Conservation (phyloP, 2,888 invertebrate species). For the Mythimna ferrago region DNA sequence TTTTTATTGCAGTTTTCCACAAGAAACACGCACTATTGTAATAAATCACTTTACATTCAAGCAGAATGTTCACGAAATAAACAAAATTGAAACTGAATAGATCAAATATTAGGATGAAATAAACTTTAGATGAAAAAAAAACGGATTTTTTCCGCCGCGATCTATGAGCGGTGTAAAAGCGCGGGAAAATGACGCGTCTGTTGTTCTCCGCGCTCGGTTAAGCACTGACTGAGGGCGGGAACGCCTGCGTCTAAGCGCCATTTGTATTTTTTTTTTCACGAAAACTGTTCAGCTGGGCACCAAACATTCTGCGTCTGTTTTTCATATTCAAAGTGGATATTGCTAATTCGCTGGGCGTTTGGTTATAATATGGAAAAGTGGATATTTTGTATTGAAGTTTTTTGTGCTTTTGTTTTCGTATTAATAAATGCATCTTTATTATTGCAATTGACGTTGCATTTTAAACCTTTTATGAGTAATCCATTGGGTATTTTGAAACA, state of each 20-base stretch:
- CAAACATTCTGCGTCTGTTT: conserved; percentile 64
- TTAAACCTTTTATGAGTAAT: no score
- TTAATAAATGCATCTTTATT: conserved; percentile 3
- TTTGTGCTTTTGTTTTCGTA: conserved; percentile 8
- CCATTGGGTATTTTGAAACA: background rate
- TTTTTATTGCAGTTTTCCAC: conserved; percentile 72
- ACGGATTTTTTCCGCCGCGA: conserved; percentile 69
- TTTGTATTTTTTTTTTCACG: conserved; percentile 67
- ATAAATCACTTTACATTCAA: conserved; percentile 71
- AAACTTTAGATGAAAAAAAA: conserved; percentile 58
- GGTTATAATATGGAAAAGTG: conserved; percentile 35
- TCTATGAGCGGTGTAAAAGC: conserved; percentile 63
- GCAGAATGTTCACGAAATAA: conserved; percentile 54
- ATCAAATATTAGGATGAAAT: conserved; percentile 40
- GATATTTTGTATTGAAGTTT: conserved; percentile 22
- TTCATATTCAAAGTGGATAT: conserved; percentile 51
- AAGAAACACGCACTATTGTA: conserved; percentile 73
- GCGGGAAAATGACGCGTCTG: conserved; percentile 70
- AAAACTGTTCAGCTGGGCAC: conserved; percentile 68
- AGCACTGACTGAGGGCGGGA: conserved; percentile 82
- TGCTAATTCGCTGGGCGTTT: conserved; percentile 49
- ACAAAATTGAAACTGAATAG: conserved; percentile 55
- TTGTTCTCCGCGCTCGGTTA: conserved; percentile 65
- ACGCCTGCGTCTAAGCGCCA: conserved; percentile 72
- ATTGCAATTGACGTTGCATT: background rate